A percentile compares a stretch with the other conserved stretches of the same genome.
phyloP scores from a whole-genome alignment of 1,140 invertebrate genomes.

The Cydia fagiglandana region DNA sequence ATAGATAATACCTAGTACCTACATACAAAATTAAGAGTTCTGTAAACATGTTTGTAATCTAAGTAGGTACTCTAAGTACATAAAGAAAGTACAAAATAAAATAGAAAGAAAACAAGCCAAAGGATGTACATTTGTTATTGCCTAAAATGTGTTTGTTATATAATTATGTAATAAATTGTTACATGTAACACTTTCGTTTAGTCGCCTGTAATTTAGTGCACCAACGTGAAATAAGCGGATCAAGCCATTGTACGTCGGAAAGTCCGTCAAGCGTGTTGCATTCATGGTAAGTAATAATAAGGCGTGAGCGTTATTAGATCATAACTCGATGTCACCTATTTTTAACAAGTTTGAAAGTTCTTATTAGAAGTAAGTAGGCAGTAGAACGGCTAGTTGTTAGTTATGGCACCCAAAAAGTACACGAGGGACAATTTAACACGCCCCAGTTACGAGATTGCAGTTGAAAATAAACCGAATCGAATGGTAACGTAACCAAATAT shows the following conservation, averaged over 20 bases:
- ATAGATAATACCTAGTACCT: no score
- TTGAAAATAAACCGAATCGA: constrained; percentile 48
- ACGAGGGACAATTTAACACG: constrained; percentile 47
- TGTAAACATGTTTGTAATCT: no score
- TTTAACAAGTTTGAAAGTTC: constrained; percentile 39
- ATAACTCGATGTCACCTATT: background rate
- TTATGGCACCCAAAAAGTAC: constrained; percentile 42
- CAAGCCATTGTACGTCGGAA: background rate
- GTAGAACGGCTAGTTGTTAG: constrained; percentile 35
- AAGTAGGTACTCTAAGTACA: no score
- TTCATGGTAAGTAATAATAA: background rate
- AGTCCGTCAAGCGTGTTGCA: background rate
- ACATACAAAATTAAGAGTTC: no score
- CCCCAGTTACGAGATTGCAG: constrained; percentile 55
- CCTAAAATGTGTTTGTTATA: background rate
- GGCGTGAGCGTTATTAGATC: constrained; percentile 15
- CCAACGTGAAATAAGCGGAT: background rate
- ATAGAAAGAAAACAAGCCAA: background rate
- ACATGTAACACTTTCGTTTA: background rate
- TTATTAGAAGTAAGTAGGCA: constrained; percentile 44
- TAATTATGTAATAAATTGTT: constrained; percentile 28
- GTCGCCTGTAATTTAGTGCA: background rate
- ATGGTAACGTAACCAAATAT: constrained; percentile 47
- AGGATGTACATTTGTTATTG: background rate
- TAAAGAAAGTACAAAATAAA: constrained; percentile 12